phyloP scores from a whole-genome alignment of 92 coral and sea anemone genomes.

The Virgularia gustaviana region DNA sequence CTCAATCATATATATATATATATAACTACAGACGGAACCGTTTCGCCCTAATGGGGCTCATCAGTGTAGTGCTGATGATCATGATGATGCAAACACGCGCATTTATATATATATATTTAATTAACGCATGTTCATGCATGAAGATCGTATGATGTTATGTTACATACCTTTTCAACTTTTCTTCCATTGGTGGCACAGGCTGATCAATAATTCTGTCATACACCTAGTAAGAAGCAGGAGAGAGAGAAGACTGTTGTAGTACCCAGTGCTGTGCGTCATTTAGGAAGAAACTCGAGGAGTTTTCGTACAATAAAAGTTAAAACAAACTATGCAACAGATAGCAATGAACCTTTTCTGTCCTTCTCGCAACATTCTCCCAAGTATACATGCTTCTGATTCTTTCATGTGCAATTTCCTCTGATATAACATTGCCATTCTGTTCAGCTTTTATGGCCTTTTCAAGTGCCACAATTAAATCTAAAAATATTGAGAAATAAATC shows the following conservation, averaged over 20 bases:
- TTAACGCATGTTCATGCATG: background rate
- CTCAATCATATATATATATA: no score
- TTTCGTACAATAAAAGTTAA: no score
- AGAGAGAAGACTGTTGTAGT: no score
- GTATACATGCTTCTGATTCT: conserved; percentile 83
- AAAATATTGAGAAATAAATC: conserved; percentile 32
- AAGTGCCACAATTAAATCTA: conserved; percentile 69
- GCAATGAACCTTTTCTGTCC: conserved; percentile 75
- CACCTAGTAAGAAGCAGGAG: conserved; percentile 67
- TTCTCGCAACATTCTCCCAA: conserved; percentile 81
- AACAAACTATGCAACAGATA: background rate
- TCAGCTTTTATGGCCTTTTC: conserved; percentile 61
- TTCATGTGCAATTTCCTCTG: conserved; percentile 65
- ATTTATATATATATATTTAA: background rate
- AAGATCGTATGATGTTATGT: background rate
- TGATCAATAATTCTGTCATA: conserved; percentile 65
- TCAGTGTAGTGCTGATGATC: no score
- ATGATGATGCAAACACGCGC: no score
- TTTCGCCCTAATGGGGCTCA: no score
- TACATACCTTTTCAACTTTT: conserved; percentile 68
- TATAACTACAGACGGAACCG: no score
- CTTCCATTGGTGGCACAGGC: conserved; percentile 65
- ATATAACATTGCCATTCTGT: conserved; percentile 51
- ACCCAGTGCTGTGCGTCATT: no score
- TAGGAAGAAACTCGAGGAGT: no score